Conservation (phyloP, 2,113 vertebrate species). For the Misgurnus anguillicaudatus region DNA sequence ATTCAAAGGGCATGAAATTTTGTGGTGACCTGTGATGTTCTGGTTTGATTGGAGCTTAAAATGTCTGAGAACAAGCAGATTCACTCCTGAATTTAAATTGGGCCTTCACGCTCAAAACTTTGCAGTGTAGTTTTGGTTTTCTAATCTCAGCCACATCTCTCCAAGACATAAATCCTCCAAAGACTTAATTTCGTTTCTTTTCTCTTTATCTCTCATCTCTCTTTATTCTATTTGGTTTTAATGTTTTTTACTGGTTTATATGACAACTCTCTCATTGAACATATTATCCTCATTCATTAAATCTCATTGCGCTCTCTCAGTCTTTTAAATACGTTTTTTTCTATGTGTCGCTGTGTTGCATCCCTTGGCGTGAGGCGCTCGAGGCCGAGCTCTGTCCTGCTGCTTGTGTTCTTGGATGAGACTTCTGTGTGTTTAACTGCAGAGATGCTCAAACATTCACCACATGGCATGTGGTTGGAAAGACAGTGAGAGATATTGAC, state of each 20-base stretch:
- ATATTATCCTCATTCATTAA: background rate
- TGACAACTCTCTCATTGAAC: background rate
- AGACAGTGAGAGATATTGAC: background rate
- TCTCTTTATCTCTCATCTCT: background rate
- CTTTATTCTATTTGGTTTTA: background rate
- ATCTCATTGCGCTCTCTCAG: constrained; percentile 15
- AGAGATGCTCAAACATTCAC: constrained; percentile 13
- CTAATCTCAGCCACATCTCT: background rate
- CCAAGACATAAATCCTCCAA: background rate
- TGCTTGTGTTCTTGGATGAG: constrained; percentile 23
- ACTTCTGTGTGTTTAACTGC: constrained; percentile 8
- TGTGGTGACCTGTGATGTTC: too few species aligned
- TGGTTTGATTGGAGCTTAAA: too few species aligned
- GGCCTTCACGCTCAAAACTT: too few species aligned
- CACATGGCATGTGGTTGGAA: constrained; percentile 26
- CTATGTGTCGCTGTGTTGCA: background rate
- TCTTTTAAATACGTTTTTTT: background rate
- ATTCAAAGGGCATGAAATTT: too few species aligned
- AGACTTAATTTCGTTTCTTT: background rate
- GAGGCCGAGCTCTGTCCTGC: constrained; percentile 23
- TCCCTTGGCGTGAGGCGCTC: background rate
- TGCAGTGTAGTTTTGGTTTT: background rate
- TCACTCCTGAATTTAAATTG: too few species aligned
- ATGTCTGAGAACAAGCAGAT: too few species aligned
- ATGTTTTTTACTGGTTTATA: background rate